A percentile compares a stretch with the other conserved stretches of the same genome.
Evolutionary conservation across 2,888 invertebrate species (phyloP).

Genomic region (Aporophyla lueneburgensis): DNA sequence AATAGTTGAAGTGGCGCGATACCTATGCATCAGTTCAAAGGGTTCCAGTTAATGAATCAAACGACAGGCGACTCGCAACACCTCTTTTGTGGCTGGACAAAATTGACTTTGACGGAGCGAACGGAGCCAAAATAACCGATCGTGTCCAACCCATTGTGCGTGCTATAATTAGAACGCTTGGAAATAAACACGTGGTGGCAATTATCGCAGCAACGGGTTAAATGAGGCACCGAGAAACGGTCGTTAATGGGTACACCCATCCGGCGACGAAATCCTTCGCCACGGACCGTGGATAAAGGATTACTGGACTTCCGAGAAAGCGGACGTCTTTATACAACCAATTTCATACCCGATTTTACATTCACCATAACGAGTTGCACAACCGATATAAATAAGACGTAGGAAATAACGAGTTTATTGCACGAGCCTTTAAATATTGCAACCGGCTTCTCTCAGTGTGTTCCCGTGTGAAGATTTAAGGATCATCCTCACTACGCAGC

Average conservation of each 20-base stretch:
- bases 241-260: constrained; percentile 89
- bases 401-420: constrained; percentile 76
- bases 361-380: constrained; percentile 73
- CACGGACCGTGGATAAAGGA: constrained; percentile 77
- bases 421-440: constrained; percentile 60
- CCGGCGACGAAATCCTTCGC: constrained; percentile 83
- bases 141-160: constrained; percentile 90
- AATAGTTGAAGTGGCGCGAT: constrained; percentile 79
- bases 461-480: constrained; percentile 71
- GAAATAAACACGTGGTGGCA: constrained; percentile 91
- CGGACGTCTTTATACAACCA: constrained; percentile 74
- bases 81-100: constrained; percentile 87
- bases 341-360: constrained; percentile 74
- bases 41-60: constrained; percentile 88
- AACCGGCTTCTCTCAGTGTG: constrained; percentile 21
- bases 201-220: constrained; percentile 90
- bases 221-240: constrained; percentile 89
- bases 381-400: constrained; percentile 79
- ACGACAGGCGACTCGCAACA: constrained; percentile 88
- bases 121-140: constrained; percentile 88
- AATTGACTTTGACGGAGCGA: constrained; percentile 88
- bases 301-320: constrained; percentile 82
- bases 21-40: constrained; percentile 88
- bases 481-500: constrained; percentile 59
- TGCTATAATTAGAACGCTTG: constrained; percentile 88